Evolutionary conservation across 53 echinoderm and acorn worm genomes (phyloP), one percentile per base, ranked within the genome.

Genomic region (Astropecten irregularis): DNA sequence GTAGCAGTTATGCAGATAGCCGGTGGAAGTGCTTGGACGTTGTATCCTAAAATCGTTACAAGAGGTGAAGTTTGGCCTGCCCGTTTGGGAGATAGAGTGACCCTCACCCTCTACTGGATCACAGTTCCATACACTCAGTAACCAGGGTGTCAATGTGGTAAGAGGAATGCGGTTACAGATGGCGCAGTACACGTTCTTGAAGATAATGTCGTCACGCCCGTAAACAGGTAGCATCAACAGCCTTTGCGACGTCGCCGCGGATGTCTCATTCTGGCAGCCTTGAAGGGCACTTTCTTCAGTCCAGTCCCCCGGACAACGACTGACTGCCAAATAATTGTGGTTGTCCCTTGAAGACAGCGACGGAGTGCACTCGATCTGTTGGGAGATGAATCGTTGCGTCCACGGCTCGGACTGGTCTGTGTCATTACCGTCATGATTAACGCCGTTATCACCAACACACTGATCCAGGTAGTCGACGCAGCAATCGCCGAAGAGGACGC

Each of bases 81-180:
- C 51, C n/a, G n/a, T n/a, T n/a, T 0, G 0, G 18, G 4, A 3
- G 51, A 51, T 20, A 3, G 11, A 0, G 13, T 9, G 18, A 20
- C 18, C 20, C 18, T 1, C 51, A 51, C 51, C 18, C 20, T 9
- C 51, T 14, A 20, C 51, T 11, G 51, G 51, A 4, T 46, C 49
- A 49, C 64, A 81, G 20, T 34, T 3, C 51, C 66, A 66, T 11
- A 32, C 18, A 38, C 15, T 14, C 18, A 51, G 22, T 9, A 2
- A 2, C 83, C 65, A 65, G 0, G 46, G 42, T n/a, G n/a, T n/a
- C n/a, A n/a, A n/a, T n/a, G n/a, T n/a, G n/a, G n/a, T n/a, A n/a
- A n/a, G n/a, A 6, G 46, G 30, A 14, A 84, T 8, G 14, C 62
- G 71, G 14, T 84, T 71, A 19, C 85, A 84, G 2, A 84, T 4